Evolutionary conservation across 2,797 vertebrate species (phyloP).

Genomic region (Urophycis tenuis): DNA sequence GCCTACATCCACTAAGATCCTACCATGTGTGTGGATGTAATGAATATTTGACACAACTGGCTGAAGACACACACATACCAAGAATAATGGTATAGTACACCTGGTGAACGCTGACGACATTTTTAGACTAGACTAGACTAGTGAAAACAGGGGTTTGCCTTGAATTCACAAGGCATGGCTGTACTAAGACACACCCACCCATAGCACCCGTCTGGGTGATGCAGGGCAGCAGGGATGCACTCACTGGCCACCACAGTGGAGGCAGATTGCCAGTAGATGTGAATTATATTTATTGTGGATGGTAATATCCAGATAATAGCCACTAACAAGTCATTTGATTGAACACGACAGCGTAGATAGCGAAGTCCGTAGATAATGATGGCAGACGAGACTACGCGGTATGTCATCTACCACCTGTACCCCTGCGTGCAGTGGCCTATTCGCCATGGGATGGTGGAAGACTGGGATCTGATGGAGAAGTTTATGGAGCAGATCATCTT

Average conservation of each 20-base stretch:
- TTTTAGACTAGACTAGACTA: neutral
- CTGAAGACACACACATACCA: neutral
- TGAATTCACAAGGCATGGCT: neutral
- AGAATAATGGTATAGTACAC: neutral
- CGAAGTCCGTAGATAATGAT: too few species aligned
- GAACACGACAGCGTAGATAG: neutral
- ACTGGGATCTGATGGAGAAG: constrained; percentile 87
- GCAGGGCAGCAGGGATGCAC: neutral
- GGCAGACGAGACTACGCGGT: neutral
- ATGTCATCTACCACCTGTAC: constrained; percentile 17
- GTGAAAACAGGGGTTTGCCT: neutral
- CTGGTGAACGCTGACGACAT: neutral
- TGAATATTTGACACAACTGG: neutral
- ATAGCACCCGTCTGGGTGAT: neutral
- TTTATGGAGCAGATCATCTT: constrained; percentile 90
- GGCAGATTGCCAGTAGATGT: neutral
- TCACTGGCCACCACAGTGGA: neutral
- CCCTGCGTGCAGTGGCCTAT: constrained; percentile 79
- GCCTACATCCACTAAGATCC: neutral
- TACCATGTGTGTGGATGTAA: neutral
- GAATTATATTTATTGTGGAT: neutral
- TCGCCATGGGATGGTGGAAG: constrained; percentile 85
- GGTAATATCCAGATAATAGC: neutral
- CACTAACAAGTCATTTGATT: neutral
- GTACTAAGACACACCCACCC: neutral